Evolutionary conservation across 2,113 vertebrate genomes (phyloP).

Genomic region (Pholis gunnellus): DNA sequence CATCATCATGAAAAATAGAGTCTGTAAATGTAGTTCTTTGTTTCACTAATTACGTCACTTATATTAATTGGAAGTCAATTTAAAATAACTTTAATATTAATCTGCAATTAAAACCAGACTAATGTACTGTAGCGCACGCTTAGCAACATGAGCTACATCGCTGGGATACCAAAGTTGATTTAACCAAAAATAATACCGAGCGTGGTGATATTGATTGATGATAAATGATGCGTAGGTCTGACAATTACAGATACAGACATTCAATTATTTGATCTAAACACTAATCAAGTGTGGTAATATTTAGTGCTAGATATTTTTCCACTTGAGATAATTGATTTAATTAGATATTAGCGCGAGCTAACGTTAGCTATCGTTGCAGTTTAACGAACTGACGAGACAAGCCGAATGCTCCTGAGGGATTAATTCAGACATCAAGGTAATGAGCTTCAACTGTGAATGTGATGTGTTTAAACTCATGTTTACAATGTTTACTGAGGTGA

Average conservation of each 20-base stretch:
- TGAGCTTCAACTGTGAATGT: not conserved
- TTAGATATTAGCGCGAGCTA: not conserved
- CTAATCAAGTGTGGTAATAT: not conserved
- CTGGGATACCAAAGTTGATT: not conserved
- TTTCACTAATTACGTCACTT: not conserved
- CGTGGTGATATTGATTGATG: not conserved
- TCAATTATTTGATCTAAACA: not conserved
- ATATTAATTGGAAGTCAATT: not conserved
- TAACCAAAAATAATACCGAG: not conserved
- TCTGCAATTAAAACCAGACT: not conserved
- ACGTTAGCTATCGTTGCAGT: not conserved
- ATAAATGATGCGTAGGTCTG: not conserved
- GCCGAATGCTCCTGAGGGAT: not conserved
- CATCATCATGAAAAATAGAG: constrained; percentile 1
- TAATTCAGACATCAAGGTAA: not conserved
- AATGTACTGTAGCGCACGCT: not conserved
- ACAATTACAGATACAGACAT: not conserved
- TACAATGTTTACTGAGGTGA: no score
- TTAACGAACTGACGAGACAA: not conserved
- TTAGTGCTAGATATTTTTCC: not conserved
- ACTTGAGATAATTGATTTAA: not conserved
- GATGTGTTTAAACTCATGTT: not conserved
- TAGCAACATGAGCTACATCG: not conserved
- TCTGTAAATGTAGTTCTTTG: not conserved
- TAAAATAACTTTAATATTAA: not conserved